Percentiles rank a stretch among this genome's conserved stretches.
phyloP scores from a whole-genome alignment of 2,797 vertebrate species.

The Vipera ursinii region DNA sequence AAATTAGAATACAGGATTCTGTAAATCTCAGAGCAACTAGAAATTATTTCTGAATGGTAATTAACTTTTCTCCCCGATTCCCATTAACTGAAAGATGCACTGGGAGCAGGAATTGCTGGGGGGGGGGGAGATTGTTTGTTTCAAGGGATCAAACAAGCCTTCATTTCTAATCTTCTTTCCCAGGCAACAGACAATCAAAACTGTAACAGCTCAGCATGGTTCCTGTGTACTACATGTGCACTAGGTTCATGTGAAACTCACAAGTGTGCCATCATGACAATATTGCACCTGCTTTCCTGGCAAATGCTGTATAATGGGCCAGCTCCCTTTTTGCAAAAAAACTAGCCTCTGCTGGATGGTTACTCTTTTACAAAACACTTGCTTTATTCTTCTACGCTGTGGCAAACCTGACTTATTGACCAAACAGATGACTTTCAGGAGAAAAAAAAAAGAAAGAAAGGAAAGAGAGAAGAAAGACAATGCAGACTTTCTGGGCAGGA shows the following conservation, averaged over 20 bases:
- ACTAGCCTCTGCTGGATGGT: constrained; percentile 65
- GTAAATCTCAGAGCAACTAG: background rate
- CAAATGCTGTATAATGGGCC: constrained; percentile 56
- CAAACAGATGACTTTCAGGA: constrained; percentile 61
- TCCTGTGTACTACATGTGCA: constrained; percentile 60
- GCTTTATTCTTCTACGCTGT: constrained; percentile 66
- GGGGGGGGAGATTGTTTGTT: background rate
- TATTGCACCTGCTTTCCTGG: constrained; percentile 61
- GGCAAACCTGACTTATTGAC: constrained; percentile 64
- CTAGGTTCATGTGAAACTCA: constrained; percentile 61
- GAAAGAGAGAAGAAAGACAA: rapidly evolving
- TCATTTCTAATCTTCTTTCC: constrained; percentile 37
- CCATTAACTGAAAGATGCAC: background rate
- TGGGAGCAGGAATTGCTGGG: background rate
- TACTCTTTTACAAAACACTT: constrained; percentile 61
- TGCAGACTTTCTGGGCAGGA: constrained; percentile 70
- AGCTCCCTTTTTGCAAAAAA: constrained; percentile 56
- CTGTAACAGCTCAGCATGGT: constrained; percentile 60
- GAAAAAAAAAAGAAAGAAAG: background rate
- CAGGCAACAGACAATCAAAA: constrained; percentile 45
- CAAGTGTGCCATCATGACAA: constrained; percentile 59
- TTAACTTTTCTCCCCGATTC: background rate
- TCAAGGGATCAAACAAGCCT: background rate
- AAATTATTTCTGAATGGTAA: background rate
- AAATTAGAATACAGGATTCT: background rate